A percentile compares a stretch with the other conserved stretches of the same genome.
These are phyloP conservation scores for Noctua janthina DNA, from an alignment of 2,888 invertebrate species.

Conservation along the genomic window DNA sequence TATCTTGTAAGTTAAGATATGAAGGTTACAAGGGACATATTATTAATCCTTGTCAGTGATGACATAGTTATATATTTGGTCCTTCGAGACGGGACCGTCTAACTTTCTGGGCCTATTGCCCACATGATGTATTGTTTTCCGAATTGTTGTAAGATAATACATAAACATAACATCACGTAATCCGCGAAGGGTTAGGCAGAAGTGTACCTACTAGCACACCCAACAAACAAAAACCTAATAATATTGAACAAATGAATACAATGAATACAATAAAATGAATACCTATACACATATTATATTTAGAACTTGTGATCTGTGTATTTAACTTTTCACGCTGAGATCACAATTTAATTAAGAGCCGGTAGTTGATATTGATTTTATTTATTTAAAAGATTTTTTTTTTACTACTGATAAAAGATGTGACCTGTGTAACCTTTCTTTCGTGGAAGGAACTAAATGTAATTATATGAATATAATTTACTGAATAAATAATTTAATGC, in stretches of 20 bases:
- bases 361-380: background rate
- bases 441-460: no score
- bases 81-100: slow-evolving; percentile 20
- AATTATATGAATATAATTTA: background rate
- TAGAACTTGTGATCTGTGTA: background rate
- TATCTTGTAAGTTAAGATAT: slow-evolving; percentile 40
- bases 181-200: no score
- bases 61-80: slow-evolving; percentile 39
- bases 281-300: background rate
- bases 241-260: no score
- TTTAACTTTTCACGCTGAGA: background rate
- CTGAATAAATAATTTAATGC: background rate
- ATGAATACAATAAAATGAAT: no score
- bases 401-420: background rate
- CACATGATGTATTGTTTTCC: slow-evolving; percentile 41
- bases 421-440: background rate
- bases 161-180: background rate
- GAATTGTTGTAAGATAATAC: background rate
- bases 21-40: slow-evolving; percentile 41
- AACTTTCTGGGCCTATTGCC: slow-evolving; percentile 30
- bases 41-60: slow-evolving; percentile 49
- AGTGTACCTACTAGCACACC: no score
- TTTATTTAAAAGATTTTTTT: background rate
- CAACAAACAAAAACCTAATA: background rate
- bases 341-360: background rate